phyloP scores from a whole-genome alignment of 2,797 vertebrate genomes.

The Cirrhinus molitorella region DNA sequence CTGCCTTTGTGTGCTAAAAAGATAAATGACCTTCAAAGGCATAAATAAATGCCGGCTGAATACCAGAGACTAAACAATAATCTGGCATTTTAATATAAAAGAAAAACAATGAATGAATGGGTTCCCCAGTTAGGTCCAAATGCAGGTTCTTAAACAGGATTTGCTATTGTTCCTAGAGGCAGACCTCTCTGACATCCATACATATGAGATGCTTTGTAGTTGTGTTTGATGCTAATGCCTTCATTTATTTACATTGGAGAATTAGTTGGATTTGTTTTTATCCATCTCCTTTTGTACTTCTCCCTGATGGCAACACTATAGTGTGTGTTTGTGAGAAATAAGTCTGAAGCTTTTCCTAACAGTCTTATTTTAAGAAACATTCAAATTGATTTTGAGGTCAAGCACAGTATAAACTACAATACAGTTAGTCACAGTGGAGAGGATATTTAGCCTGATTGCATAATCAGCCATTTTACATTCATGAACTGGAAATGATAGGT shows the following conservation, averaged over 20 bases:
- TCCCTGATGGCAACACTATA: not conserved
- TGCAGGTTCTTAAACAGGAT: not conserved
- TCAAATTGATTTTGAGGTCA: constrained; percentile 10
- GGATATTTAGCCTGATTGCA: not conserved
- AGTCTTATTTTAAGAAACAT: not conserved
- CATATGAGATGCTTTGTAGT: constrained; percentile 20
- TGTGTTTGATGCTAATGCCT: constrained; percentile 1
- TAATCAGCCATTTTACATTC: not conserved
- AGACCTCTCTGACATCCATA: not conserved
- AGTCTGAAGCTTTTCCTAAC: not conserved
- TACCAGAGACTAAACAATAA: constrained; percentile 26
- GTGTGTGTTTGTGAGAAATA: not conserved
- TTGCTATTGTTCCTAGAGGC: constrained; percentile 11
- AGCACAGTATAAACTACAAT: not conserved
- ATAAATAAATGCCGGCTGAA: constrained; percentile 42
- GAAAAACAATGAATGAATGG: constrained; percentile 2
- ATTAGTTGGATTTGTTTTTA: not conserved
- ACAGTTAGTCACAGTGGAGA: not conserved
- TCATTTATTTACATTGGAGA: not conserved
- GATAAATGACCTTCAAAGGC: constrained; percentile 57
- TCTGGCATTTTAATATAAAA: constrained; percentile 42
- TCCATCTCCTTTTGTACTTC: not conserved
- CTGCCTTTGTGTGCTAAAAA: constrained; percentile 58
- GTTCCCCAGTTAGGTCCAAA: not conserved
- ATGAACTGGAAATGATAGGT: not conserved